phyloP scores from a whole-genome alignment of 2,888 invertebrate genomes.

The Coenonympha arcania region DNA sequence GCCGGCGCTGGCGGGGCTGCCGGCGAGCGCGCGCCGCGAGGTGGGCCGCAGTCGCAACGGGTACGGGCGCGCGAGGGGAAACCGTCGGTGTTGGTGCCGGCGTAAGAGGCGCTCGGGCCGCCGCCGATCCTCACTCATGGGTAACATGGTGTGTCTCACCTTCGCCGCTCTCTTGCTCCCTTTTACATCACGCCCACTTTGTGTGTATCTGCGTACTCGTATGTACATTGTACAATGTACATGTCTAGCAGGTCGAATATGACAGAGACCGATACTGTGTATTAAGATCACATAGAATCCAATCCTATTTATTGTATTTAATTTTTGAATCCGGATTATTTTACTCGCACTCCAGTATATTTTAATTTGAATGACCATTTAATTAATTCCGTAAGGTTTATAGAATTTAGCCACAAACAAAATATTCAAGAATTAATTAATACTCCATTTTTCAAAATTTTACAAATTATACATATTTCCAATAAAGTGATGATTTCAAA shows the following conservation, averaged over 20 bases:
- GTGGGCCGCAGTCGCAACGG: constrained; percentile 54
- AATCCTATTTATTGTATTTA: too few relatives aligned
- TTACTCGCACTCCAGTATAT: too few relatives aligned
- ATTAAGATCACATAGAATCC: too few relatives aligned
- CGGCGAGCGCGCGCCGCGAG: constrained; percentile 39
- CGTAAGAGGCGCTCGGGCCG: constrained; percentile 64
- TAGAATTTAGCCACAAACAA: too few relatives aligned
- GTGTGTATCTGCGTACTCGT: background rate
- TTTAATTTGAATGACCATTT: too few relatives aligned
- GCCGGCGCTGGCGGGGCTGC: constrained; percentile 33
- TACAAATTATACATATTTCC: background rate
- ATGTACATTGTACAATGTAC: background rate
- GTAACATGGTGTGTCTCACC: constrained; percentile 71
- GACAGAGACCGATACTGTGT: too few relatives aligned
- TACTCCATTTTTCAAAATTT: too few relatives aligned
- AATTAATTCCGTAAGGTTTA: too few relatives aligned
- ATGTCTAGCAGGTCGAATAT: background rate
- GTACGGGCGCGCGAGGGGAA: constrained; percentile 51
- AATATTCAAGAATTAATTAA: too few relatives aligned
- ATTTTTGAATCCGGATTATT: too few relatives aligned
- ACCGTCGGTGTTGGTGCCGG: constrained; percentile 63
- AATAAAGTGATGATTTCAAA: background rate
- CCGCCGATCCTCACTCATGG: constrained; percentile 64
- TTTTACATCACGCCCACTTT: background rate
- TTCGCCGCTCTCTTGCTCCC: constrained; percentile 48